A percentile compares a stretch with the other conserved stretches of the same genome.
These are phyloP conservation scores for Chaenocephalus aceratus DNA, from an alignment of 2,113 vertebrate genomes.

Conservation along the genomic window DNA sequence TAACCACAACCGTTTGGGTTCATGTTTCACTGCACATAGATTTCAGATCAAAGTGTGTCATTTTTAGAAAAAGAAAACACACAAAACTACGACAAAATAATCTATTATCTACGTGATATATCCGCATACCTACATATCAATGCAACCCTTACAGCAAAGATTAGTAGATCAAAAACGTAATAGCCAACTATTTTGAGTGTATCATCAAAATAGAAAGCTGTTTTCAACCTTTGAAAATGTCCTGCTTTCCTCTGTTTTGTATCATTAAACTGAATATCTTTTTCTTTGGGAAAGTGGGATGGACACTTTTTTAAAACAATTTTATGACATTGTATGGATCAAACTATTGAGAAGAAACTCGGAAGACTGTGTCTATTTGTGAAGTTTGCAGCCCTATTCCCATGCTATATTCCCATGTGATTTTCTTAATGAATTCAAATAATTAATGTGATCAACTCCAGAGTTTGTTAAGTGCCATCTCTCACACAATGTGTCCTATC, in stretches of 20 bases:
- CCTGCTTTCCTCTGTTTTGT: too few relatives aligned
- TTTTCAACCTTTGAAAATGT: too few relatives aligned
- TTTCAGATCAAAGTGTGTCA: neutral
- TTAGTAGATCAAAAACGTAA: too few relatives aligned
- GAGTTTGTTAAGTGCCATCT: neutral
- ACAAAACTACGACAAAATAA: neutral
- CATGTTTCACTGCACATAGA: slow-evolving; percentile 9
- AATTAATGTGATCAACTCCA: neutral
- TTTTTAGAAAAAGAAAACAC: too few relatives aligned
- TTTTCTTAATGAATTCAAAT: neutral
- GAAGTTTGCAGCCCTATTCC: neutral
- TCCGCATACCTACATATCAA: neutral
- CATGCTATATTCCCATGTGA: neutral
- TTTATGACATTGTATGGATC: too few relatives aligned
- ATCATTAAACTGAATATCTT: too few relatives aligned
- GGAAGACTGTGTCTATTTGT: too few relatives aligned
- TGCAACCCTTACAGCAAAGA: neutral
- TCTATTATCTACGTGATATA: neutral
- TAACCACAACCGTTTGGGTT: slow-evolving; percentile 8
- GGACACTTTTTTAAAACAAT: too few relatives aligned
- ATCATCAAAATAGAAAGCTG: too few relatives aligned
- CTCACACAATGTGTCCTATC: neutral
- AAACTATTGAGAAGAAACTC: too few relatives aligned
- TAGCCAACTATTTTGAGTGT: too few relatives aligned
- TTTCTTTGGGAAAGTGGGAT: too few relatives aligned